Evolutionary conservation across 1,140 invertebrate genomes (phyloP).

Genomic region (Cyclargus thomasi): DNA sequence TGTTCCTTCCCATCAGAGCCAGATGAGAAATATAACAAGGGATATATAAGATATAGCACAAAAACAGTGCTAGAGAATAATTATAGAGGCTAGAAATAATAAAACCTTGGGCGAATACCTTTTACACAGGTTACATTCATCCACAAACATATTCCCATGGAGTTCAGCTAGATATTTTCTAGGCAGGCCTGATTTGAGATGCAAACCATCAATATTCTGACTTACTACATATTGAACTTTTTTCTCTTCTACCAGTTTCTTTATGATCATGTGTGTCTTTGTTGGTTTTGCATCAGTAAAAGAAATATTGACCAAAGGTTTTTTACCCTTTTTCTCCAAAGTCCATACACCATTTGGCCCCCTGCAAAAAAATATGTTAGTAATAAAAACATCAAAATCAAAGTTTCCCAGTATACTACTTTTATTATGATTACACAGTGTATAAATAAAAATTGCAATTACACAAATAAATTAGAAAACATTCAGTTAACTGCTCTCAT

Average conservation of each 20-base stretch:
- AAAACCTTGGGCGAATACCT: constrained; percentile 74
- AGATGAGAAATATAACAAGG: no score
- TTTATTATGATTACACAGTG: no score
- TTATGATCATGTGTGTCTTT: constrained; percentile 94
- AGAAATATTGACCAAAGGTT: constrained; percentile 88
- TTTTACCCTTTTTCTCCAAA: constrained; percentile 92
- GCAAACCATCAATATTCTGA: constrained; percentile 98
- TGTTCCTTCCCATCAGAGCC: no score
- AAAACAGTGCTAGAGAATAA: no score
- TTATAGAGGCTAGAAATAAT: not conserved
- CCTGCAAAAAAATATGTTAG: constrained; percentile 84
- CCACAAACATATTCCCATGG: constrained; percentile 98
- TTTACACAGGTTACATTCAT: constrained; percentile 93
- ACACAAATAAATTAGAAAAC: no score
- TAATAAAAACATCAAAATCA: no score
- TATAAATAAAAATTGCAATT: no score
- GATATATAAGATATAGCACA: no score
- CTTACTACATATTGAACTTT: constrained; percentile 92
- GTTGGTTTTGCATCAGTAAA: constrained; percentile 96
- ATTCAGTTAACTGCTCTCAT: no score
- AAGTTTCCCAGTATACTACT: no score
- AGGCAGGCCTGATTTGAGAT: constrained; percentile 91
- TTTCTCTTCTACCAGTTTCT: constrained; percentile 84
- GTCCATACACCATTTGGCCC: constrained; percentile 99
- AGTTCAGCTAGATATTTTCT: constrained; percentile 91